Base-by-base conservation (phyloP, 64 coral and sea anemone species). In the Porites lutea region DNA sequence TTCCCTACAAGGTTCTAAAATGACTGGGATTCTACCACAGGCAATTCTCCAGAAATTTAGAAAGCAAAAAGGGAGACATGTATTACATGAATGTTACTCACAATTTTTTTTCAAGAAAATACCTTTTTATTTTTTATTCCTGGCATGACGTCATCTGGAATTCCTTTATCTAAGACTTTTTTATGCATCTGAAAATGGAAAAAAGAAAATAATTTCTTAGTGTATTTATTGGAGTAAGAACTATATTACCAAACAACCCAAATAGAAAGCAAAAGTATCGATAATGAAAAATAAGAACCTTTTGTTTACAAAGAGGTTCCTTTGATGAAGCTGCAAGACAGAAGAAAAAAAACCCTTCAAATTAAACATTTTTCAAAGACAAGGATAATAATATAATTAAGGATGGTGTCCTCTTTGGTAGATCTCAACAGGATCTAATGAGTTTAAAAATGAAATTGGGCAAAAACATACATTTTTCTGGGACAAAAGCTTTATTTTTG, bases 121-220 rank as follows among this genome's bases (percentile, higher is more conserved):
- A 98, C 96, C 78, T 94, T 99, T 84, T 86, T 99, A 52, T 84
- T 96, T 72, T 96, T 99, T 53, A 96, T 93, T 15, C 97, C 97
- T 60, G 84, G 91, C 66, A 96, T 88, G 5, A 93, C 91, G 65
- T 99, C 97, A 79, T 99, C 97, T 65, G 97, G 97, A 72, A 93
- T 99, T 14, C 97, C 97, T 91, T 99, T 99, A 77, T 99, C 97
- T 91, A 99, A 79, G 71, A 99, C 94, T 65, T 99, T 99, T 88
- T 93, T 99, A 68, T 99, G 97, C 97, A 99, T 99, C 97, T 99
- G 23, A 21, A 74, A 88, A 81, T 67, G 48, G n/a, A 2, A 76
- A 79, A 57, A 12, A 79, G n/a, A 64, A 4, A 37, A 19, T 45
- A 12, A 88, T 52, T 88, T 52, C 18, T 75, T 20, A n/a, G 14